Conservation (phyloP, 53 echinoderm and acorn worm species). For the Echinarachnius parma region DNA sequence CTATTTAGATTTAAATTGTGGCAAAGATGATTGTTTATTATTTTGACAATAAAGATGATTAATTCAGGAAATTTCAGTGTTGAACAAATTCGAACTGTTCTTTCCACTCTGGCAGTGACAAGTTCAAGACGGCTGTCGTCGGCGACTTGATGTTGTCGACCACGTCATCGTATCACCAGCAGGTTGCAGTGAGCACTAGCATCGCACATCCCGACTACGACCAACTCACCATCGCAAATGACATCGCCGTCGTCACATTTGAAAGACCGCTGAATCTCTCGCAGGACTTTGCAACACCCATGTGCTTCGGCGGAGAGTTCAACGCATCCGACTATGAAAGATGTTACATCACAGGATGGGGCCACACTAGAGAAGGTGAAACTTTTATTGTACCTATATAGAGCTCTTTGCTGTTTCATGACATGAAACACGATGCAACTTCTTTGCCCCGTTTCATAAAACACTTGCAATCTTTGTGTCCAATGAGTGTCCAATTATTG, state of each 20-base stretch:
- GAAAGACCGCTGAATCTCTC: constrained; percentile 4
- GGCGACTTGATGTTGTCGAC: constrained; percentile 47
- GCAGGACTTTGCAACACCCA: constrained; percentile 41
- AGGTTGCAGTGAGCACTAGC: constrained; percentile 12
- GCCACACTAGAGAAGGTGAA: constrained; percentile 35
- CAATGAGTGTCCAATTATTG: no score
- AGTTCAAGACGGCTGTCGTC: constrained; percentile 36
- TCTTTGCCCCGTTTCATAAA: no score
- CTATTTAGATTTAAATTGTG: no score
- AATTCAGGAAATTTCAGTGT: no score
- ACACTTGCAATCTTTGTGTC: no score
- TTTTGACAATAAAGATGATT: no score
- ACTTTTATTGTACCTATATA: no score
- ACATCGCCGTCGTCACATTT: constrained; percentile 60
- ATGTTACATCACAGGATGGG: constrained; percentile 73
- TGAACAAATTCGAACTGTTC: background rate
- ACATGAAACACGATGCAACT: no score
- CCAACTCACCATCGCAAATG: constrained; percentile 22
- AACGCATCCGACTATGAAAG: background rate
- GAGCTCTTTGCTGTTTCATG: no score
- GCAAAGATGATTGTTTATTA: no score
- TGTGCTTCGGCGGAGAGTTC: constrained; percentile 30
- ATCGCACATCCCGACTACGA: constrained; percentile 57
- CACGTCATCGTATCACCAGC: constrained; percentile 43
- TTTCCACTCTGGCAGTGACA: background rate